Conservation (phyloP, 2,113 vertebrate genomes). For the Nothocercus julius region DNA sequence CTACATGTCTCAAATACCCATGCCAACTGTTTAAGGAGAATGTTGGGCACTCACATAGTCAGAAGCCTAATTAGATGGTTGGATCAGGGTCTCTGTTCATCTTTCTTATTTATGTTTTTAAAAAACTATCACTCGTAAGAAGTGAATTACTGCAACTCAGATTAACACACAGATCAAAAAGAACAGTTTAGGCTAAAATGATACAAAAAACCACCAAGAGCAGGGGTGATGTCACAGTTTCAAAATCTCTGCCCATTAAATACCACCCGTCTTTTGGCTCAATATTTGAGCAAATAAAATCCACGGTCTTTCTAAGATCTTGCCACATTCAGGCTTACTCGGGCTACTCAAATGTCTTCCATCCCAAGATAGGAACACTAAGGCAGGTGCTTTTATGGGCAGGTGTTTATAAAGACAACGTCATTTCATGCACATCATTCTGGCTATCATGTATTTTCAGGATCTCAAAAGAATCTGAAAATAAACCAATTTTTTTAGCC, state of each 20-base stretch:
- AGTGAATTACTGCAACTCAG: background rate
- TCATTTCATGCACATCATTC: background rate
- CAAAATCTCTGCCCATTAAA: background rate
- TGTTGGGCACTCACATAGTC: background rate
- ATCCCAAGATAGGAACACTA: background rate
- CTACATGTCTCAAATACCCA: background rate
- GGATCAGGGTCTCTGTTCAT: background rate
- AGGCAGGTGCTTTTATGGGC: background rate
- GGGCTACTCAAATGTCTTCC: background rate
- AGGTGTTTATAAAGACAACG: background rate
- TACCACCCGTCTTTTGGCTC: background rate
- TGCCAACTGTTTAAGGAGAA: background rate
- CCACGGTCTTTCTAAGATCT: background rate
- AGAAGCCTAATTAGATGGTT: background rate
- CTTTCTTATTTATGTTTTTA: background rate
- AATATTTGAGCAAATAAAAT: background rate
- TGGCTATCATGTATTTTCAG: background rate
- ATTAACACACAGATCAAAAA: background rate
- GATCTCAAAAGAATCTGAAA: background rate
- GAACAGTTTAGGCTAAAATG: background rate
- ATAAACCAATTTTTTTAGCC: too few relatives aligned
- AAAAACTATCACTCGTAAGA: background rate
- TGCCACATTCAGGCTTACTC: background rate
- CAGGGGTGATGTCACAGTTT: fast-evolving
- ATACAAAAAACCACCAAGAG: background rate